phyloP scores from a whole-genome alignment of 1,140 invertebrate genomes.

The Forficula auricularia region DNA sequence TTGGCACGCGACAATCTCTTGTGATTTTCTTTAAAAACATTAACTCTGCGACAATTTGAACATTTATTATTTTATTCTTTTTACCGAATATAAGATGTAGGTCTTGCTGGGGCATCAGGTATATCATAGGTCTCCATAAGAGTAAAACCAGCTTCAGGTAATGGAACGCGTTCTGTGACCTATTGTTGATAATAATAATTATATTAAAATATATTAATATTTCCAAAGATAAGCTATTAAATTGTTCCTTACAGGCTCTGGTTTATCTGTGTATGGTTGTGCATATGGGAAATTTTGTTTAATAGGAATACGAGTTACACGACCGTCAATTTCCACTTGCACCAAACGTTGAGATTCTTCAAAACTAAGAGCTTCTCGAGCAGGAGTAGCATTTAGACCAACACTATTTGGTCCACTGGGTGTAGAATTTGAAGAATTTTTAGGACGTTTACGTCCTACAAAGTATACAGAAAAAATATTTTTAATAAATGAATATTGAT shows the following conservation, averaged over 20 bases:
- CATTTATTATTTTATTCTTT: too few relatives aligned
- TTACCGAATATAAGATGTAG: conserved; percentile 53
- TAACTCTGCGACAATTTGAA: too few relatives aligned
- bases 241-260: conserved; percentile 22
- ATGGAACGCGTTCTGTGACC: conserved; percentile 20
- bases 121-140: conserved; percentile 60
- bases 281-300: conserved; percentile 34
- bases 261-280: conserved; percentile 43
- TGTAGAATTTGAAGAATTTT: conserved; percentile 10
- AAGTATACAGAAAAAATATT: background rate
- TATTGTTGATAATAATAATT: conserved; percentile 6
- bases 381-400: conserved; percentile 15
- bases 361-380: conserved; percentile 47
- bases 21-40: too few relatives aligned
- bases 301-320: conserved; percentile 37
- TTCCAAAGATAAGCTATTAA: background rate
- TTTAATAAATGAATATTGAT: background rate
- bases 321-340: conserved; percentile 67
- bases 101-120: conserved; percentile 57
- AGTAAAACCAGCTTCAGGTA: conserved; percentile 71
- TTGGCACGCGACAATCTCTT: too few relatives aligned
- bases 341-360: conserved; percentile 65
- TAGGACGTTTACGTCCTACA: conserved; percentile 16
- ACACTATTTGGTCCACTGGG: conserved; percentile 10
- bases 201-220: background rate